Percentiles rank a stretch among this genome's conserved stretches.
Evolutionary conservation across 2,113 vertebrate species (phyloP).

Genomic region (Tachuris rubrigastra): DNA sequence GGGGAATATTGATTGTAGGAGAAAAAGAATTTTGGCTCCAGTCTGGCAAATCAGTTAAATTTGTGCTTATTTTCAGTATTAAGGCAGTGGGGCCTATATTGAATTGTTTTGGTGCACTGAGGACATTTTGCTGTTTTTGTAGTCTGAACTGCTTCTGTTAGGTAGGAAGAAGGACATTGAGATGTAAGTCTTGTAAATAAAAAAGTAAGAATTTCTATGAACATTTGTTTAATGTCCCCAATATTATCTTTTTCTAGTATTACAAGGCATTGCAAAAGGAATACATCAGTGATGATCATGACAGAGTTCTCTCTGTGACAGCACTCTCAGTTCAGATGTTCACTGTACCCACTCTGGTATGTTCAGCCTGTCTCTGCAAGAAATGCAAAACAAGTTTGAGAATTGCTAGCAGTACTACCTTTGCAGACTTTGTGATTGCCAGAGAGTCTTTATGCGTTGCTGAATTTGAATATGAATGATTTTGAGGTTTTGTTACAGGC

Average conservation of each 20-base stretch:
- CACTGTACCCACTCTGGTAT: constrained; percentile 95
- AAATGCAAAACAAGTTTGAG: background rate
- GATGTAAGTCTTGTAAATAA: background rate
- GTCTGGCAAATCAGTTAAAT: background rate
- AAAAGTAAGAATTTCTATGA: background rate
- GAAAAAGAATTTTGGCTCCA: background rate
- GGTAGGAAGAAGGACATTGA: background rate
- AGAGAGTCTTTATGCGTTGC: background rate
- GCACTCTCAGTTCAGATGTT: constrained; percentile 97
- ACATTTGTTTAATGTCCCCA: background rate
- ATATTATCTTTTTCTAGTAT: constrained; percentile 74
- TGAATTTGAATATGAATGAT: background rate
- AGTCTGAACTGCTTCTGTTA: background rate
- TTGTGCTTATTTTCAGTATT: background rate
- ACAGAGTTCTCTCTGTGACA: constrained; percentile 91
- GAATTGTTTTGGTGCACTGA: background rate
- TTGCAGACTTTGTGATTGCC: background rate
- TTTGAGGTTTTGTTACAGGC: background rate
- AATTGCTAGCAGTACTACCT: background rate
- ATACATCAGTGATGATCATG: constrained; percentile 93
- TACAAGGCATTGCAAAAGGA: constrained; percentile 93
- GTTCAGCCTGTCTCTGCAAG: background rate
- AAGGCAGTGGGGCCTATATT: background rate
- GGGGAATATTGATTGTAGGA: background rate
- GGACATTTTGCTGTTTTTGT: background rate